Evolutionary conservation across 2,113 vertebrate genomes (phyloP).

Genomic region (Cyanoderma ruficeps): DNA sequence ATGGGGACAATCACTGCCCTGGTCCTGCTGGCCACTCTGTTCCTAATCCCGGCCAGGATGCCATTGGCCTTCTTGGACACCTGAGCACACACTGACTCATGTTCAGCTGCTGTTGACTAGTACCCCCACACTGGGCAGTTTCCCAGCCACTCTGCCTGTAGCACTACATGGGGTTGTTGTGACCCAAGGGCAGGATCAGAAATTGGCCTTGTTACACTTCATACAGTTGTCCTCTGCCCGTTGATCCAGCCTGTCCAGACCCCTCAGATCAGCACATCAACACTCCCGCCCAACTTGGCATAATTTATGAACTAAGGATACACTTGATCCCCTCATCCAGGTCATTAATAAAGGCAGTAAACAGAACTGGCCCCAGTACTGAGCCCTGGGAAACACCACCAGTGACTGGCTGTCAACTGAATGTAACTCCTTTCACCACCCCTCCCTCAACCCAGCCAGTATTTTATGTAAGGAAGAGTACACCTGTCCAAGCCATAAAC

Average conservation of each 20-base stretch:
- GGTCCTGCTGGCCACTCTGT: not conserved
- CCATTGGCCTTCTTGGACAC: not conserved
- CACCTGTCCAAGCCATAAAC: not conserved
- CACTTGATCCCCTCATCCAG: not conserved
- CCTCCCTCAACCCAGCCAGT: not conserved
- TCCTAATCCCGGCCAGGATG: not conserved
- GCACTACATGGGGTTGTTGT: not conserved
- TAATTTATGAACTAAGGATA: not conserved
- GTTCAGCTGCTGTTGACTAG: not conserved
- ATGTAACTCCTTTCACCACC: not conserved
- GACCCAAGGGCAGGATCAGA: not conserved
- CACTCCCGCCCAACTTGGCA: too few relatives aligned
- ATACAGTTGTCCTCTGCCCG: not conserved
- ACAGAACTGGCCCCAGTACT: not conserved
- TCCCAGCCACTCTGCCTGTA: not conserved
- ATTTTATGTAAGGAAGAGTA: not conserved
- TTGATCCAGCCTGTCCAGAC: not conserved
- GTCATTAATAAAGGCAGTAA: not conserved
- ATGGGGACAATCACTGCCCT: not conserved
- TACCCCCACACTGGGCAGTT: not conserved
- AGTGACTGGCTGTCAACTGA: too few relatives aligned
- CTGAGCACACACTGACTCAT: rapidly evolving
- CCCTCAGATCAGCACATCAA: not conserved
- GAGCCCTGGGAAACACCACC: not conserved
- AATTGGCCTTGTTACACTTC: not conserved